Conservation (phyloP, 2,888 invertebrate species). For the Andrena camellia region DNA sequence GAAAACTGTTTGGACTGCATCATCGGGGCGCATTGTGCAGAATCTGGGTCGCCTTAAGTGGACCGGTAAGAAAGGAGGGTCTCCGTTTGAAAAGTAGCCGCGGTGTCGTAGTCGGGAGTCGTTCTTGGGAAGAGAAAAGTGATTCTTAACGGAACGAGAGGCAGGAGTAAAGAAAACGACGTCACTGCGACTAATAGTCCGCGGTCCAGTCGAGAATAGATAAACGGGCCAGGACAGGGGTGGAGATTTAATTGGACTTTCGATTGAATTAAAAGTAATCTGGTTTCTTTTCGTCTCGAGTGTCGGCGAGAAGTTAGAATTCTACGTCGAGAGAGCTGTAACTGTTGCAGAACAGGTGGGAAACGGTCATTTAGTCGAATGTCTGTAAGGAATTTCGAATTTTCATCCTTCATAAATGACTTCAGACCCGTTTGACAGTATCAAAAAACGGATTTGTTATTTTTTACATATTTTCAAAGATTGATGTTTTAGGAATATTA, state of each 20-base stretch:
- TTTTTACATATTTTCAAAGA: too few species aligned
- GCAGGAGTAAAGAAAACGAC: constrained; percentile 19
- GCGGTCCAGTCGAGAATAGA: constrained; percentile 23
- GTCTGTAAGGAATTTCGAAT: background rate
- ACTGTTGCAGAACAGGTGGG: background rate
- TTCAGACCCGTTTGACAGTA: too few species aligned
- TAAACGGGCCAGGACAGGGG: constrained; percentile 12
- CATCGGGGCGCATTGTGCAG: constrained; percentile 38
- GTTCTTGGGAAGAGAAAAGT: constrained; percentile 28
- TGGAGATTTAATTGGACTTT: constrained; percentile 35
- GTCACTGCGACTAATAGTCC: constrained; percentile 27
- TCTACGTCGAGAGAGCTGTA: background rate
- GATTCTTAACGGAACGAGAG: constrained; percentile 21
- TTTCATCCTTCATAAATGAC: background rate
- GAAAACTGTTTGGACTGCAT: constrained; percentile 39
- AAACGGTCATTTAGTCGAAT: background rate
- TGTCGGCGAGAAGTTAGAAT: background rate
- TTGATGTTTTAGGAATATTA: too few species aligned
- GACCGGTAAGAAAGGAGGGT: constrained; percentile 16
- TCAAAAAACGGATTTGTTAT: too few species aligned
- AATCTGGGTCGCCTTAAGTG: constrained; percentile 55
- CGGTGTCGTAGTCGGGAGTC: constrained; percentile 42
- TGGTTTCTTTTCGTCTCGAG: background rate
- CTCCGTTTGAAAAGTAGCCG: constrained; percentile 29
- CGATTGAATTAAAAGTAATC: constrained; percentile 37